Percentiles rank a stretch among this genome's conserved stretches.
phyloP scores from a whole-genome alignment of 2,797 vertebrate genomes.

The Sardinella longiceps region DNA sequence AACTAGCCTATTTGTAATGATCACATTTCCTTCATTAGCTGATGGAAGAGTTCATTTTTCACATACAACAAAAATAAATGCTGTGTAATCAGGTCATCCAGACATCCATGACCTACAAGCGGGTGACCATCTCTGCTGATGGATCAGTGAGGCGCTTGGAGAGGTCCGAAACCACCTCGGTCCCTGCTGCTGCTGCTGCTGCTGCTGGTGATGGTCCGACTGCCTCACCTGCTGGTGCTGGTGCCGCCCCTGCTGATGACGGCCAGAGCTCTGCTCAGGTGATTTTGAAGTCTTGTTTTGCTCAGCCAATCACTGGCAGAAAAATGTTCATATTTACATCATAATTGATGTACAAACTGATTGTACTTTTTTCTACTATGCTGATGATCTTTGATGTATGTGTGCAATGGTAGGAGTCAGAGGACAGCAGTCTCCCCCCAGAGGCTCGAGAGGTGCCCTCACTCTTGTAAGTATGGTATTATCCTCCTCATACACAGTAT shows the following conservation, averaged over 20 bases:
- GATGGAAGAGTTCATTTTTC: neutral
- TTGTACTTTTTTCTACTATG: neutral
- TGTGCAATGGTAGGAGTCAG: neutral
- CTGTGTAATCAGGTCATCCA: neutral
- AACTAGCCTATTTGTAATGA: neutral
- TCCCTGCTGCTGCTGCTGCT: neutral
- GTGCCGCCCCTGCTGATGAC: neutral
- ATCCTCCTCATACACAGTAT: neutral
- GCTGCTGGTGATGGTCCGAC: neutral
- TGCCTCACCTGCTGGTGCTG: neutral
- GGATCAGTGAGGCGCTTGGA: neutral
- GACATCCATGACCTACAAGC: neutral
- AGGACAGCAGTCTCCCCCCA: neutral
- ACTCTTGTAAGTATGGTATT: neutral
- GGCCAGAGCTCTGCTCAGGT: neutral
- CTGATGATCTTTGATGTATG: neutral
- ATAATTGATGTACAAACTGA: neutral
- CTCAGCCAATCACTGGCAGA: neutral
- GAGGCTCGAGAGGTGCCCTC: slow-evolving; percentile 10
- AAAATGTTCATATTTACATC: neutral
- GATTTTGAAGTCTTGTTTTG: neutral
- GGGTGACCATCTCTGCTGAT: neutral
- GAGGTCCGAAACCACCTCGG: neutral
- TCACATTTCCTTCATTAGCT: neutral
- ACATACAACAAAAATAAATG: neutral